Base-by-base conservation (phyloP, 2,888 invertebrate species). In the Ennomos erosarius region DNA sequence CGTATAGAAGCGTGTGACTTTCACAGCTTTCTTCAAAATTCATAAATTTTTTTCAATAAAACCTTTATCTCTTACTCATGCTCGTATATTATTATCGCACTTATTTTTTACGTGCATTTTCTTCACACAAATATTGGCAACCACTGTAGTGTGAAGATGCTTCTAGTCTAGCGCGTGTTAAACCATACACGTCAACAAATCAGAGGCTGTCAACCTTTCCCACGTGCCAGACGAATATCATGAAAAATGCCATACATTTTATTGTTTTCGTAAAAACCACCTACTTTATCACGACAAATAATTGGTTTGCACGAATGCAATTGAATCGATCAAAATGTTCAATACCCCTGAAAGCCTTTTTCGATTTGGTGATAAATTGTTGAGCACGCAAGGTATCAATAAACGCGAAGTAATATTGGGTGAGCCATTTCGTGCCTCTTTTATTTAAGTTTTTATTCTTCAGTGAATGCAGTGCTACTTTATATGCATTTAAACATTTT, bases 361-460 rank as follows among this genome's bases (percentile, higher is more conserved):
- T 55, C 59, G 59, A 60, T 60, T 60, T 52, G 47, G 47, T 60
- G 55, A 60, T 52, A 60, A 55, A 55, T 55, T 60, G 47, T 55
- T 47, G 46, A 47, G 34, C 59, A 60, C 59, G 59, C 59, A 12
- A 60, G 51, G 51, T 59, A 48, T 59, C 42, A 55, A 60, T 55
- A 47, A 59, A 60, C 51, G 50, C 55, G 39, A 55, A 39, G 39
- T 39, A 12, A 53, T 45, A 39, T 10, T 26, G 4, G 11, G 37
- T 34, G 12, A 26, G 6, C 52, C 42, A 37, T 46, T 51, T 50
- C 9, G 1, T 11, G 13, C 13, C 6, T 36, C 13, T 16, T 44
- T 37, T 26, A 26, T 6, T 26, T 6, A 6, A 26, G 4, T 0
- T 26, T 26, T 26, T 0, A 26, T 26, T 6, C 5, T 26, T 26